Percentiles rank a stretch among this genome's conserved stretches.
Conservation (phyloP, 2,113 vertebrate species). For the Isichthys henryi region DNA sequence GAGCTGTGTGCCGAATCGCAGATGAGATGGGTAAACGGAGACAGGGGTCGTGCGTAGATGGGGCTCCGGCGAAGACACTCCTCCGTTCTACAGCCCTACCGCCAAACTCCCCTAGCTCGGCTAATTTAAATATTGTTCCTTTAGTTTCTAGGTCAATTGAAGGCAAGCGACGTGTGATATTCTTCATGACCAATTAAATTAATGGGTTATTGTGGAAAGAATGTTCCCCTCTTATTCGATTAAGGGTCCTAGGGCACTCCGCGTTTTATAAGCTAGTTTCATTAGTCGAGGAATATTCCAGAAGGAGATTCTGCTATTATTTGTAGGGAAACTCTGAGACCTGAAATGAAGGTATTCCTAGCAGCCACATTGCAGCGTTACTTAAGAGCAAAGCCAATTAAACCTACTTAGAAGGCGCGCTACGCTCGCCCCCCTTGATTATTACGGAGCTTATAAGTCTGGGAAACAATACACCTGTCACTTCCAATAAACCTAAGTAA, state of each 20-base stretch:
- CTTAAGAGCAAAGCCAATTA: conserved; percentile 80
- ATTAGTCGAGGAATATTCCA: conserved; percentile 79
- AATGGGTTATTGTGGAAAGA: conserved; percentile 83
- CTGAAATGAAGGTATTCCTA: conserved; percentile 72
- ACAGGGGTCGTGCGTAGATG: background rate
- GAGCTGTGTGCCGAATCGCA: conserved; percentile 2
- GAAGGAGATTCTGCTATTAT: conserved; percentile 79
- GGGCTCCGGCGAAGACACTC: conserved; percentile 53
- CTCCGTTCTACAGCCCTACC: conserved; percentile 66
- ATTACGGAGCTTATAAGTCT: conserved; percentile 79
- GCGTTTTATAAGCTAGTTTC: conserved; percentile 84
- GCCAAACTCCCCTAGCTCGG: conserved; percentile 73
- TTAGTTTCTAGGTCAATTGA: conserved; percentile 86
- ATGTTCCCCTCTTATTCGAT: conserved; percentile 79
- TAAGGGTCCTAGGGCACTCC: conserved; percentile 79
- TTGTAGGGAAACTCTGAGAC: conserved; percentile 68
- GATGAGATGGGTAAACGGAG: conserved; percentile 5
- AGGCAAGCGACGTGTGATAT: conserved; percentile 84
- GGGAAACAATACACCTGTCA: conserved; percentile 88
- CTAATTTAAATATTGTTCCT: conserved; percentile 88
- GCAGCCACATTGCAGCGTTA: conserved; percentile 66
- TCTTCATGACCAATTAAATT: conserved; percentile 82
- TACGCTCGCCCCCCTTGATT: conserved; percentile 72
- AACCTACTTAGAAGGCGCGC: conserved; percentile 74
- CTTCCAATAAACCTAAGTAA: conserved; percentile 74